These are phyloP conservation scores for Eretmodus cyanostictus DNA, from an alignment of 2,113 vertebrate species.

Conservation along the genomic window DNA sequence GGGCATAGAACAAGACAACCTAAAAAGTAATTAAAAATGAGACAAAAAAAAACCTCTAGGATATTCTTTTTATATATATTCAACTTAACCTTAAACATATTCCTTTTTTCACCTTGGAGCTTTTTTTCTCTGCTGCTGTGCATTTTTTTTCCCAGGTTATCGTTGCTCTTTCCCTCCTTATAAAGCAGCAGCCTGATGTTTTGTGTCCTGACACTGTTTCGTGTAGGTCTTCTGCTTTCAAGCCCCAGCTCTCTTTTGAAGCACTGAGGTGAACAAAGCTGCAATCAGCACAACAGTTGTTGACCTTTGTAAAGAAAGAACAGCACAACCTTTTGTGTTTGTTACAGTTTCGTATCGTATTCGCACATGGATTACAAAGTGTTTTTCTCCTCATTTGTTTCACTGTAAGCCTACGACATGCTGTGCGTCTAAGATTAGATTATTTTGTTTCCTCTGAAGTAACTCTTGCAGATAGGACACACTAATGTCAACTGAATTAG, in stretches of 20 bases:
- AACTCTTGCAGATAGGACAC: not conserved
- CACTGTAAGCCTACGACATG: not conserved
- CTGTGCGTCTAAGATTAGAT: not conserved
- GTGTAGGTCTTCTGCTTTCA: not conserved
- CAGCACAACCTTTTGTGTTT: not conserved
- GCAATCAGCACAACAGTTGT: not conserved
- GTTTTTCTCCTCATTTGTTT: not conserved
- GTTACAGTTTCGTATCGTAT: not conserved
- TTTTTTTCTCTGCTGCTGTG: not conserved
- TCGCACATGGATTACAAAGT: not conserved
- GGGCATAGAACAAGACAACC: not conserved
- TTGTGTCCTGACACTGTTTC: not conserved
- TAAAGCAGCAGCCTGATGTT: not conserved
- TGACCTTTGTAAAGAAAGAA: not conserved
- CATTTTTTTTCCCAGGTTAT: not conserved
- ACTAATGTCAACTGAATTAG: constrained; percentile 25
- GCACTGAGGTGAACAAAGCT: not conserved
- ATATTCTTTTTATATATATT: not conserved
- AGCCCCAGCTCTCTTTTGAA: not conserved
- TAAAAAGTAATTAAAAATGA: not conserved
- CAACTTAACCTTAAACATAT: not conserved
- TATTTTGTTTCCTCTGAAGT: not conserved
- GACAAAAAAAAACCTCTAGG: accelerated
- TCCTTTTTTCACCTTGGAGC: not conserved
- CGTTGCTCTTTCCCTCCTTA: not conserved